These are phyloP conservation scores for Yponomeuta malinellus DNA, from an alignment of 2,888 invertebrate genomes.

Conservation along the genomic window DNA sequence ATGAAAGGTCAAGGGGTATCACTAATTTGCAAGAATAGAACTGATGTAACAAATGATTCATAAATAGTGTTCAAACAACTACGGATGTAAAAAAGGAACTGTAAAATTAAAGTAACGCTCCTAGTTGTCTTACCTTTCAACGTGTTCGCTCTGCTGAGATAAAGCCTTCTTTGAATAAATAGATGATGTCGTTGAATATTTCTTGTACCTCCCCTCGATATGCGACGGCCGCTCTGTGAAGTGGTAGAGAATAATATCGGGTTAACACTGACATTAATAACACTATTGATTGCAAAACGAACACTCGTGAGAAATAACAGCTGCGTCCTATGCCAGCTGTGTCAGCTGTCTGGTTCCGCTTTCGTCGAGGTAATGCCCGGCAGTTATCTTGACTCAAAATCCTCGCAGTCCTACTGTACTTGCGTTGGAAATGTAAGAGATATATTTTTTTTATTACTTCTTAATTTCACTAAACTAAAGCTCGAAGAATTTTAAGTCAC, in stretches of 20 bases:
- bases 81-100: background rate
- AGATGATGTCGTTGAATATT: constrained; percentile 70
- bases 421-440: too few species aligned
- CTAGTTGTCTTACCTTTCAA: constrained; percentile 52
- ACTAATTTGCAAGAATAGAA: too few species aligned
- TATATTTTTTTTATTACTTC: too few species aligned
- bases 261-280: constrained; percentile 26
- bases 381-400: background rate
- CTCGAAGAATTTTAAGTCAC: too few species aligned
- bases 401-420: background rate
- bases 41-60: too few species aligned
- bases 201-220: constrained; percentile 70
- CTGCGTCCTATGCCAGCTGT: constrained; percentile 1
- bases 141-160: constrained; percentile 66
- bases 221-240: constrained; percentile 63
- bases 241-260: constrained; percentile 26
- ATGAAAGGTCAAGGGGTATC: too few species aligned
- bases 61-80: background rate
- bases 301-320: constrained; percentile 37
- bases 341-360: background rate
- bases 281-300: constrained; percentile 27
- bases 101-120: constrained; percentile 2
- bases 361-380: background rate
- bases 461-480: too few species aligned
- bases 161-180: constrained; percentile 68